phyloP scores from a whole-genome alignment of 2,888 invertebrate genomes.

The Rapana venosa region DNA sequence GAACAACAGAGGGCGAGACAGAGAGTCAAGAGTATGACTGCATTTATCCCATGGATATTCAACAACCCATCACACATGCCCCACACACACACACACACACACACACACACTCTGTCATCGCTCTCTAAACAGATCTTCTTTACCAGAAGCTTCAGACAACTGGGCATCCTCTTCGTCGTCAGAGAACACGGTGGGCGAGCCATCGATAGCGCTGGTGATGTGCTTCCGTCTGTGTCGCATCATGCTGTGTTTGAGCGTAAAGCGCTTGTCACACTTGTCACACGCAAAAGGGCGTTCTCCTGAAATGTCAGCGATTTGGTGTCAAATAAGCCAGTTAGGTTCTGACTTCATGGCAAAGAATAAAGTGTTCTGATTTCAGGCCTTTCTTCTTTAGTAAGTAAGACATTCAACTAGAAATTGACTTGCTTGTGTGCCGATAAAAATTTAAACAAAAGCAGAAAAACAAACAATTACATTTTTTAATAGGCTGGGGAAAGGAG shows the following conservation, averaged over 20 bases:
- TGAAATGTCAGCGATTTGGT: slow-evolving; percentile 78
- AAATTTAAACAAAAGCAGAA: too few species aligned
- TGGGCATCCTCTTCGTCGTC: slow-evolving; percentile 65
- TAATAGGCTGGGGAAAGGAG: too few species aligned
- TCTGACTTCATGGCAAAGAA: too few species aligned
- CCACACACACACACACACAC: neutral
- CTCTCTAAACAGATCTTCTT: neutral
- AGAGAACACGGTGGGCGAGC: slow-evolving; percentile 57
- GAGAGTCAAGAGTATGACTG: neutral
- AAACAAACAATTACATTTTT: too few species aligned
- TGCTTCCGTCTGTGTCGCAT: slow-evolving; percentile 94
- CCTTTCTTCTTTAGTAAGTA: too few species aligned
- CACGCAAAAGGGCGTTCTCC: slow-evolving; percentile 95
- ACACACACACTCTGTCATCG: neutral
- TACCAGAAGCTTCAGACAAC: slow-evolving; percentile 28
- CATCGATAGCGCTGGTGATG: slow-evolving; percentile 10
- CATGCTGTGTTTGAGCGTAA: slow-evolving; percentile 96
- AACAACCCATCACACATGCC: neutral
- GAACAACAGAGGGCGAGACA: neutral
- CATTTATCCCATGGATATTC: too few species aligned
- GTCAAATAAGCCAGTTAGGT: too few species aligned
- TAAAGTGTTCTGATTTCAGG: too few species aligned
- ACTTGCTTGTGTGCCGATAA: too few species aligned
- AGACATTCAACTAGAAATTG: too few species aligned
- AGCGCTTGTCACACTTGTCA: slow-evolving; percentile 91